Percentiles rank a stretch among this genome's conserved stretches.
phyloP scores from a whole-genome alignment of 2,113 vertebrate species.

The Willisornis vidua region DNA sequence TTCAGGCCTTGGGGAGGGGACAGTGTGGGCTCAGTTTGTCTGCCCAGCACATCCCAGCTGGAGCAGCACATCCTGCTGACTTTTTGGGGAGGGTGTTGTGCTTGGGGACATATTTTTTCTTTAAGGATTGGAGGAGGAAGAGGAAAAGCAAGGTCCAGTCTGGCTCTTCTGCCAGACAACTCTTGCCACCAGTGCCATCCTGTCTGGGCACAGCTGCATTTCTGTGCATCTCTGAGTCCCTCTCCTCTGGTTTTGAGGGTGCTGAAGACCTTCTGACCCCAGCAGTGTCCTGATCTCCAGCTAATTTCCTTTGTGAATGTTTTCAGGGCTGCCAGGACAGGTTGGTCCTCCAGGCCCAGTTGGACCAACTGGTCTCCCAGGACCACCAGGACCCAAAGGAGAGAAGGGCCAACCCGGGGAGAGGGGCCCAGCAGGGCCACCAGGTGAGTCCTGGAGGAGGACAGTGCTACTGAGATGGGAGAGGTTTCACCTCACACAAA shows the following conservation, averaged over 20 bases:
- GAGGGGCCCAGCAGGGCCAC: slow-evolving; percentile 77
- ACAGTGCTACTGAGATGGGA: background rate
- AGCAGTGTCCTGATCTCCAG: background rate
- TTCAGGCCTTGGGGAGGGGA: background rate
- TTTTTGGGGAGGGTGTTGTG: background rate
- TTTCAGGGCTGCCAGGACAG: slow-evolving; percentile 75
- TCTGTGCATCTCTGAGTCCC: background rate
- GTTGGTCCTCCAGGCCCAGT: slow-evolving; percentile 72
- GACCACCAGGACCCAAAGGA: slow-evolving; percentile 77
- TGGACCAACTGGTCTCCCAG: slow-evolving; percentile 74
- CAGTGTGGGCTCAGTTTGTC: background rate
- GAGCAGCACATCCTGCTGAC: background rate
- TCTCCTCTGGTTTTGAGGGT: background rate
- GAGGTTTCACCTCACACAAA: background rate
- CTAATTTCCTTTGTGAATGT: background rate
- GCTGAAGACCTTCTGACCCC: background rate
- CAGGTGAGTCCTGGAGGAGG: slow-evolving; percentile 69
- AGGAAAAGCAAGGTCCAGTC: background rate
- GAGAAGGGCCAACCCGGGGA: slow-evolving; percentile 78
- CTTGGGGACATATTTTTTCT: background rate
- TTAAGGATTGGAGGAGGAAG: background rate
- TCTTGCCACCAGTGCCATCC: background rate
- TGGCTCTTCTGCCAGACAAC: background rate
- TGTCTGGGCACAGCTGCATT: background rate
- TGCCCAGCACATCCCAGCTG: background rate